phyloP scores from a whole-genome alignment of 2,797 vertebrate species.

The Argya squamiceps region DNA sequence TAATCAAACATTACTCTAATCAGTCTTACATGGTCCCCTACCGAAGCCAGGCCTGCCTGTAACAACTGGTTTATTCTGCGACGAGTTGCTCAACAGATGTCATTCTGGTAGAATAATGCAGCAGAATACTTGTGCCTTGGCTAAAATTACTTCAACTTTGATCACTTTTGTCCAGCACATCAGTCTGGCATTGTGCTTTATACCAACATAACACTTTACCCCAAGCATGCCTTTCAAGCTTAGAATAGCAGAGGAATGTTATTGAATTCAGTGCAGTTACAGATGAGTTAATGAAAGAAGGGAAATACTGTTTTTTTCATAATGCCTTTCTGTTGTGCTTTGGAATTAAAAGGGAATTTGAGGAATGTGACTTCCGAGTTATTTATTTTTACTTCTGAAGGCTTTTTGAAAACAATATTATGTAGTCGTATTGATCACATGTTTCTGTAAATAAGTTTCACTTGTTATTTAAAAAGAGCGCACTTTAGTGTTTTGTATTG shows the following conservation, averaged over 20 bases:
- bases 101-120: constrained; percentile 87
- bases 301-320: constrained; percentile 99
- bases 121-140: constrained; percentile 84
- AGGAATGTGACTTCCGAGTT: constrained; percentile 80
- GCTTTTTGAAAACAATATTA: constrained; percentile 46
- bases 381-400: constrained; percentile 64
- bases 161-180: constrained; percentile 93
- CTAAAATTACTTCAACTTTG: constrained; percentile 90
- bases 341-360: constrained; percentile 90
- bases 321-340: constrained; percentile 86
- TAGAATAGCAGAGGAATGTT: constrained; percentile 92
- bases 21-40: constrained; percentile 73
- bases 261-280: constrained; percentile 91
- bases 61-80: constrained; percentile 90
- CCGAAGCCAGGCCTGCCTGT: constrained; percentile 71
- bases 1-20: constrained; percentile 76
- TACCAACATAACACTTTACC: constrained; percentile 89
- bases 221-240: constrained; percentile 85
- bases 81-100: constrained; percentile 88
- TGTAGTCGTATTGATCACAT: background rate
- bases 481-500: background rate
- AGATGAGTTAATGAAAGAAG: constrained; percentile 90
- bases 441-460: background rate
- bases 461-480: background rate
- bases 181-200: constrained; percentile 96